Base-by-base conservation (phyloP, 2,797 vertebrate species). In the Enteromius afrohamiltoni region DNA sequence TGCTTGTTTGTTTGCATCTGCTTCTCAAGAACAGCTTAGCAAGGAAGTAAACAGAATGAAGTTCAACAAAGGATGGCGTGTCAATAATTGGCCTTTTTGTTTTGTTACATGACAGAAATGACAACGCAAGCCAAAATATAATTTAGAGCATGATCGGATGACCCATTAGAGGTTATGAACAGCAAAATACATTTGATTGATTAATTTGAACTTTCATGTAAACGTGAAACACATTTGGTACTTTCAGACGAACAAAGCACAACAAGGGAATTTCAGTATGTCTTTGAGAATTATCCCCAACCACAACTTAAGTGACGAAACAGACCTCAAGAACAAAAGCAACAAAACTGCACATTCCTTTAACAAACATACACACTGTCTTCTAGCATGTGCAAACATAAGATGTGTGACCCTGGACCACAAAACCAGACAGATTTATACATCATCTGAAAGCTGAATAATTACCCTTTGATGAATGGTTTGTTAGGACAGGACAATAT, bases 161-260 rank as follows among this genome's bases (percentile, higher is more conserved):
- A 91, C 88, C 89, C 87, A 90, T 92, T 79, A 90, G 88, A 87
- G 88, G 85, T 85, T 77, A 89, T 60, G 34, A 6, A 53, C 21
- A 45, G 40, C 68, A 42, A 92, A 93, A 90, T 89, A 86, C 90
- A 82, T 60, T 55, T 87, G 86, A 89, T 88, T 91, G 90, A 93
- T 93, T 93, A 51, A 90, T 65, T 51, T 68, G n/a, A 89, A 91
- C 86, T n/a, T 83, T 81, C 86, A 89, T 87, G 87, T 92, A 92
- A 94, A 92, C 88, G 90, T 6, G 81, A 87, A 90, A 88, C 91
- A 93, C 91, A 92, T 92, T 90, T 89, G 90, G 80, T 77, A 84
- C 88, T 80, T 84, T 86, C 88, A 80, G 84, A 91, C 86, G 89
- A 75, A 88, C 86, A 89, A 75, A 88, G 14, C 40, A 77, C 74